Base-by-base conservation (phyloP, 2,797 vertebrate genomes). In the Channa striata region DNA sequence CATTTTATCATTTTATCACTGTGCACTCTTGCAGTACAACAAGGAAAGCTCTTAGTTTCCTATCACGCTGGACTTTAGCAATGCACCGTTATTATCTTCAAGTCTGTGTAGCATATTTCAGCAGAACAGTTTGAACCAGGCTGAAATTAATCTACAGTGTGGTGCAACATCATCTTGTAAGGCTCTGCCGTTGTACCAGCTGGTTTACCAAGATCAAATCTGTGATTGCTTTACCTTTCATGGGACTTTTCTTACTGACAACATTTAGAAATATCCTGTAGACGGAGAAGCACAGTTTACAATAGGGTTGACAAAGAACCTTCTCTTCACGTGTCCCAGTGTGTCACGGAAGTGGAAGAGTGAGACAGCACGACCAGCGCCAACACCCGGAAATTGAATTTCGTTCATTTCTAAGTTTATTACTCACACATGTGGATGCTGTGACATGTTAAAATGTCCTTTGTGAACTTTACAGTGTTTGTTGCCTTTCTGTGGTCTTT, bases 31-130 rank as follows among this genome's bases (percentile, higher is more conserved):
- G 3, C 7, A 25, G 12, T 11, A 40, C 19, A 37, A 30, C 12
- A 36, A 21, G 11, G 25, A 7, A 12, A 6, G 25, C 19, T 9
- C 9, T 13, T 19, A 19, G 25, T 42, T 59, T 19, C 47, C 2
- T 63, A 17, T 72, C 25, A 43, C 19, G n/a, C 4, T 46, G 10
- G 36, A 30, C 42, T 33, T 57, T 40, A 53, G 33, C 14, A 57
- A 61, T 54, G 25, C 14, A 25, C 25, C 44, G 21, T 47, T 53
- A 14, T 67, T 42, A 10, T 64, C 19, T 59, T 23, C 23, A 9
- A 37, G 9, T 10, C 19, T 20, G 44, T 46, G 16, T 17, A 44
- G 17, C 2, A 14, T 37, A 2, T 9, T 37, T 9, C 17, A n/a
- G 42, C 42, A n/a, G 2, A 46, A 20, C 11, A 19, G 44, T 46